Conservation (phyloP, 2,797 vertebrate genomes). For the Sebastes minor region DNA sequence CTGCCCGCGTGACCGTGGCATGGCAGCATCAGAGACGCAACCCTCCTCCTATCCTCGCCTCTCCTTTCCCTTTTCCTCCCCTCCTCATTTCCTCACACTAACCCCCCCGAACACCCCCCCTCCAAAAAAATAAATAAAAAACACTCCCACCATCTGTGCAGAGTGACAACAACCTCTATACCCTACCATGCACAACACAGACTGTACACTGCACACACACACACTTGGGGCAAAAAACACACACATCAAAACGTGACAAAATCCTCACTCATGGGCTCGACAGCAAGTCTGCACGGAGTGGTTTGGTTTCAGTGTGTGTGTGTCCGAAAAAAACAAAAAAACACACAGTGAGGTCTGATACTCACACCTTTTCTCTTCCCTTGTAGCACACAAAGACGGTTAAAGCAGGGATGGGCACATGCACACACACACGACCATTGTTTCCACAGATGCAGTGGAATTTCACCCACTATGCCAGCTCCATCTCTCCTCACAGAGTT, state of each 20-base stretch:
- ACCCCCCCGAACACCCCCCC: neutral
- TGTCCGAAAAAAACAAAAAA: constrained; percentile 3
- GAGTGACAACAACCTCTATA: constrained; percentile 84
- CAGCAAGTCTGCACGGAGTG: neutral
- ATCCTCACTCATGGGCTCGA: constrained; percentile 41
- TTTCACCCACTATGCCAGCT: constrained; percentile 87
- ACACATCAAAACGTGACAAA: constrained; percentile 64
- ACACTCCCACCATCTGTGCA: constrained; percentile 84
- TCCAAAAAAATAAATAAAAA: constrained; percentile 58
- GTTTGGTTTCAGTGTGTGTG: neutral
- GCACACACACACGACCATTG: constrained; percentile 41
- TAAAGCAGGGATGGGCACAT: neutral
- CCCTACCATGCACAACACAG: constrained; percentile 74
- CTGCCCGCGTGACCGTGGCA: constrained; percentile 85
- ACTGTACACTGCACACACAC: constrained; percentile 65
- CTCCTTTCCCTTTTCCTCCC: constrained; percentile 35
- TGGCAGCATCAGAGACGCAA: constrained; percentile 76
- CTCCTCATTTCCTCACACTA: constrained; percentile 42
- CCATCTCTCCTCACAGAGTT: constrained; percentile 80
- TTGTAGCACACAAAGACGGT: constrained; percentile 37
- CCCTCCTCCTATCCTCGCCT: constrained; percentile 55
- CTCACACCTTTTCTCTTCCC: constrained; percentile 19
- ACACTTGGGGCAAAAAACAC: constrained; percentile 47
- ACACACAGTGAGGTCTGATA: constrained; percentile 16
- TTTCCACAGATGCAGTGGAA: constrained; percentile 94